Evolutionary conservation across 2,797 vertebrate species (phyloP).

Genomic region (Amazona finschi): DNA sequence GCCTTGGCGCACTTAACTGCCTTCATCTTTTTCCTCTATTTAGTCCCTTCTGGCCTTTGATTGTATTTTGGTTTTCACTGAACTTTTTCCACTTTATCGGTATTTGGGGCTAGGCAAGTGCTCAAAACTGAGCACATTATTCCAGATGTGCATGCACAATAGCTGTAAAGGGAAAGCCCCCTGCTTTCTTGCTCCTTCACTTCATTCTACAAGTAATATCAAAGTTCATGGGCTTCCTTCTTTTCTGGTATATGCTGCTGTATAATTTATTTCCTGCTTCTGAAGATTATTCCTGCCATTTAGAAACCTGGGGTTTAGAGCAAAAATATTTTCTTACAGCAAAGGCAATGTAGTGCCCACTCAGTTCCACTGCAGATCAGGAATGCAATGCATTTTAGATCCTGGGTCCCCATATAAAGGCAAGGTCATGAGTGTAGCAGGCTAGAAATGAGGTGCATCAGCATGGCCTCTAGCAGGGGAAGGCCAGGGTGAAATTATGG

Average conservation of each 20-base stretch:
- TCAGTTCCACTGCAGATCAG: neutral
- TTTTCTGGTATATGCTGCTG: neutral
- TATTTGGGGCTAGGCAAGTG: neutral
- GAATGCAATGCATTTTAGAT: neutral
- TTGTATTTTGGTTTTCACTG: neutral
- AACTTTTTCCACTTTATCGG: constrained; percentile 25
- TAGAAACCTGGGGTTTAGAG: neutral
- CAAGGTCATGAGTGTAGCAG: neutral
- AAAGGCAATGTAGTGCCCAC: neutral
- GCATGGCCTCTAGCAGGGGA: neutral
- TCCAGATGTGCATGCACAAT: neutral
- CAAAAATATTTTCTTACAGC: neutral
- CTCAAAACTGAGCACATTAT: neutral
- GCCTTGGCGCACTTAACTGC: neutral
- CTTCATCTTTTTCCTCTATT: neutral
- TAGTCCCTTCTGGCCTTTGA: neutral
- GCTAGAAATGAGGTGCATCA: neutral
- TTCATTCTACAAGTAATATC: neutral
- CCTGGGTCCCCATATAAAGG: neutral
- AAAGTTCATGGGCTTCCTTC: neutral
- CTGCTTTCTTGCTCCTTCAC: neutral
- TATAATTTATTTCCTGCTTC: neutral
- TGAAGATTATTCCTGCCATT: neutral
- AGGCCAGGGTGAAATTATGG: neutral
- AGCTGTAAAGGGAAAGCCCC: neutral